Conservation (phyloP, 2,797 vertebrate genomes). For the Pangasius macronema region DNA sequence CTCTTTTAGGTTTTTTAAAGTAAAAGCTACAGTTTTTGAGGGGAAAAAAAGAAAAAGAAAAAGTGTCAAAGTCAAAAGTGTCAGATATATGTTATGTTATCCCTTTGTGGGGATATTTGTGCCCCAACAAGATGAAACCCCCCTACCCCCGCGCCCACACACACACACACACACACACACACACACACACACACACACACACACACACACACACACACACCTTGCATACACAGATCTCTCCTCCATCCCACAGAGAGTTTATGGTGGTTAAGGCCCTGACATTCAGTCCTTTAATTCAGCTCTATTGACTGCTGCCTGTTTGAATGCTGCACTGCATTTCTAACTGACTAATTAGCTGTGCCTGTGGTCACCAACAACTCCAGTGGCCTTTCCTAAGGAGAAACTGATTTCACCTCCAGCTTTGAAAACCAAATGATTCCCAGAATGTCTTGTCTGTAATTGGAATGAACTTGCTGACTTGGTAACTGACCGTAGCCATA, state of each 20-base stretch:
- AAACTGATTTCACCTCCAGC: conserved; percentile 64
- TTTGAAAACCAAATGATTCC: conserved; percentile 66
- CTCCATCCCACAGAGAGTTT: conserved; percentile 27
- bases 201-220: conserved; percentile 21
- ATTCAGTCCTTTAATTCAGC: conserved; percentile 42
- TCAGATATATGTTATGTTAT: not conserved
- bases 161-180: not conserved
- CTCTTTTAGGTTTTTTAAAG: not conserved
- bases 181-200: not conserved
- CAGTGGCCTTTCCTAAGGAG: conserved; percentile 55
- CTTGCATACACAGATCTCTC: conserved; percentile 32
- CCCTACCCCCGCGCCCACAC: too few species aligned
- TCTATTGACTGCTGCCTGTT: conserved; percentile 29
- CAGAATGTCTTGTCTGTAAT: conserved; percentile 64
- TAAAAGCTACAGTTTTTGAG: not conserved
- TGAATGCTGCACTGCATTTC: conserved; percentile 42
- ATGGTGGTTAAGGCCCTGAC: conserved; percentile 20
- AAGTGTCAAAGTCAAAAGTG: not conserved
- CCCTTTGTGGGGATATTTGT: not conserved
- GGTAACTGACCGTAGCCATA: conserved; percentile 36
- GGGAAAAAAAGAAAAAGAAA: not conserved
- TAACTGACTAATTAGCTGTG: conserved; percentile 65
- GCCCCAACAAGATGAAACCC: not conserved
- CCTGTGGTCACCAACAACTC: conserved; percentile 65
- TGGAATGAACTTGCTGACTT: conserved; percentile 64